Base-by-base conservation (phyloP, 2,797 vertebrate species). In the Anguilla marmorata region DNA sequence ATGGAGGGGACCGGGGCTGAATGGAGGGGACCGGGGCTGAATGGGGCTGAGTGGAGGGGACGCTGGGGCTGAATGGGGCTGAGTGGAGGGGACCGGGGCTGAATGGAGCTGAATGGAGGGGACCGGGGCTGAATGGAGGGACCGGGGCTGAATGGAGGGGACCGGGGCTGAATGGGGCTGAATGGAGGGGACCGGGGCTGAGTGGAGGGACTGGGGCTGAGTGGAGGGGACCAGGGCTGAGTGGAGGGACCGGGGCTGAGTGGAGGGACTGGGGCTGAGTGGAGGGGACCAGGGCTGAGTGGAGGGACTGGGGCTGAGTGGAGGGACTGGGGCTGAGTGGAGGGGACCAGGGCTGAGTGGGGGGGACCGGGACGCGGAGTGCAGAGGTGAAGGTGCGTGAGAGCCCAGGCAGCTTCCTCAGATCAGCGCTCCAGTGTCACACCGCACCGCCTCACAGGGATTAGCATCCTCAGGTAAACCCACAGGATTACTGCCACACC, bases 391-490 rank as follows among this genome's bases (percentile, higher is more conserved):
- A 80, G 21, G 76, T 80, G 16, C 76, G 19, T 48, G 76, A 48
- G n/a, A 24, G 76, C 45, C 1, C 2, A 21, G 24, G 8, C 30
- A 41, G 33, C 30, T 79, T 19, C 16, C 1, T 21, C 21, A 48
- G 74, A 79, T 79, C 19, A 14, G 72, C 21, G 33, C 72, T 11
- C 2, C 11, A 37, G 30, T 37, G 30, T 76, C 63, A 66, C 45
- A 52, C 79, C 0, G 3, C 79, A 27, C 37, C 21, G 19, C 58
- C 58, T 8, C 21, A 30, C 11, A 54, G n/a, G 14, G 50, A 56
- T 85, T 30, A 85, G 85, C 85, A 63, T 27, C 76, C 58, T 66
- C 56, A 87, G 60, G 86, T 87, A 83, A 87, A 58, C 37, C 86
- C n/a, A 14, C 3, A 41, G 58, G 58, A 83, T 63, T 33, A 83